Conservation (phyloP, 2,797 vertebrate genomes). For the Alosa sapidissima region DNA sequence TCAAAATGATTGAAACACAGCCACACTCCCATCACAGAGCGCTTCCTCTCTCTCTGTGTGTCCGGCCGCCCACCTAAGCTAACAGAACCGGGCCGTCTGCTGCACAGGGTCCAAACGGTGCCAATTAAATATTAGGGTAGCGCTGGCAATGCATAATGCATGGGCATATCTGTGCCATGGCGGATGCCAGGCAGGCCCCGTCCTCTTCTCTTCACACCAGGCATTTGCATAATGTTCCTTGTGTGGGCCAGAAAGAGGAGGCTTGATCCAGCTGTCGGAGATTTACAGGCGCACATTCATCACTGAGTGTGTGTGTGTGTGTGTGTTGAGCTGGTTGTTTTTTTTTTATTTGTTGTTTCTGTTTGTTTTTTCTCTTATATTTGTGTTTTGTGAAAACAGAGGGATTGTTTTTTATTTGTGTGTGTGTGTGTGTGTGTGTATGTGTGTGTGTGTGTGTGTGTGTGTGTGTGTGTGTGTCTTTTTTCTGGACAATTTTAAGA, state of each 20-base stretch:
- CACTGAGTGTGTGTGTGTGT: background rate
- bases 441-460: constrained; percentile 6
- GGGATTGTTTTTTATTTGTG: background rate
- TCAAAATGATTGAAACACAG: background rate
- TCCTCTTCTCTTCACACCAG: background rate
- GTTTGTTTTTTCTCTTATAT: background rate
- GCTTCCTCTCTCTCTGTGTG: background rate
- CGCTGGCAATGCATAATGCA: background rate
- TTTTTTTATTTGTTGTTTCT: background rate
- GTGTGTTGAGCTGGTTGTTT: background rate
- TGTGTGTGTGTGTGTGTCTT: background rate
- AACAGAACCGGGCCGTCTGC: background rate
- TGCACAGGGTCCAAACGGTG: background rate
- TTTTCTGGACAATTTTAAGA: background rate
- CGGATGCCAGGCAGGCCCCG: background rate
- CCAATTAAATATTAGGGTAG: constrained; percentile 18
- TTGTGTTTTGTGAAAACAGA: background rate
- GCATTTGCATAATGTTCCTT: constrained; percentile 18
- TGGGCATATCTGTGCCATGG: background rate
- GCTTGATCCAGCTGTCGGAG: constrained; percentile 5
- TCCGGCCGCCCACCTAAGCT: background rate
- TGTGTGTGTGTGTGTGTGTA: background rate
- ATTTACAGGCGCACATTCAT: background rate
- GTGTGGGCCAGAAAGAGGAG: background rate
- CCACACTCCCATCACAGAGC: background rate